Percentiles rank a stretch among this genome's conserved stretches.
Evolutionary conservation across 2,797 vertebrate genomes (phyloP).

Genomic region (Protosalanx chinensis): DNA sequence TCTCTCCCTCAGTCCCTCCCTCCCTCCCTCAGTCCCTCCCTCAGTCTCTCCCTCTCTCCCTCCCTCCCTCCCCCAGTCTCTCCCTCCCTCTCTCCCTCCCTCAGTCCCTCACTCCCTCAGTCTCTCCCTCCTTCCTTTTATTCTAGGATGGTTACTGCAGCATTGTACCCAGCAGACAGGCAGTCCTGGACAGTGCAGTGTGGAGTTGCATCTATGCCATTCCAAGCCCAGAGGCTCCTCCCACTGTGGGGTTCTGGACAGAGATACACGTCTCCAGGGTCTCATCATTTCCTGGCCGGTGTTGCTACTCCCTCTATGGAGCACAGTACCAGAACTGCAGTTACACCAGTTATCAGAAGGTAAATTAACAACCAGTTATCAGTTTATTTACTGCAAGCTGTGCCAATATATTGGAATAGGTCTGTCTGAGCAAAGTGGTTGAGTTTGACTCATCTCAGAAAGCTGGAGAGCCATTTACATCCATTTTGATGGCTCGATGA

Average conservation of each 20-base stretch:
- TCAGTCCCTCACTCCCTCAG: neutral
- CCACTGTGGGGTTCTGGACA: neutral
- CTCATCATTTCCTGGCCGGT: slow-evolving; percentile 9
- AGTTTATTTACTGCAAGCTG: neutral
- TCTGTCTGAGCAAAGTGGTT: no score
- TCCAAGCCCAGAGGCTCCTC: neutral
- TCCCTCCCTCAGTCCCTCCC: neutral
- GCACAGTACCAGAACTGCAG: slow-evolving; percentile 8
- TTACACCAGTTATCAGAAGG: neutral
- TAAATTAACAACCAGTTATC: neutral
- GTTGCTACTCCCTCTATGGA: slow-evolving; percentile 46
- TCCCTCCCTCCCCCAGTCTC: no score
- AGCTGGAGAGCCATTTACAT: no score
- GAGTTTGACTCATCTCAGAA: no score
- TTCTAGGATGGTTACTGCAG: neutral
- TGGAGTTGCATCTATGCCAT: neutral
- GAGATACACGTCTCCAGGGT: neutral
- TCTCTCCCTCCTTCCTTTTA: slow-evolving; percentile 4
- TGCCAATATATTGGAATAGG: no score
- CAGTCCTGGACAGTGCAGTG: neutral
- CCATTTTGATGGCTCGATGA: no score
- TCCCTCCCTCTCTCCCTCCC: no score
- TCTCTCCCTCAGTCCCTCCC: neutral
- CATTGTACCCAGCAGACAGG: neutral
- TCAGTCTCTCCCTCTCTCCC: no score